phyloP scores from a whole-genome alignment of 1,140 invertebrate genomes.

The Andrena cerasifolii region DNA sequence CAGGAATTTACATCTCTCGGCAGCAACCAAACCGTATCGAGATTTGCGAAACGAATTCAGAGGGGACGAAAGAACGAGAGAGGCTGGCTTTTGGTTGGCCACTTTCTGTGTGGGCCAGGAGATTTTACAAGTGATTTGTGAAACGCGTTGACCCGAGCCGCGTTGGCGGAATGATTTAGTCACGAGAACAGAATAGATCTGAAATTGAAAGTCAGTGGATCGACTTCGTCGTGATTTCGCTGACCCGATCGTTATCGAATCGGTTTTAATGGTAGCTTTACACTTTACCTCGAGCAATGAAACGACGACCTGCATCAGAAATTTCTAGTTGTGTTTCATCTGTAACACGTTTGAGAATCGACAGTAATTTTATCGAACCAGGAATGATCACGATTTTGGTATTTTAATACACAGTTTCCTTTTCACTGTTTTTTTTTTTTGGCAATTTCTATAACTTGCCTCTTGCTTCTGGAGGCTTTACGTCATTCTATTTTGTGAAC shows the following conservation, averaged over 20 bases:
- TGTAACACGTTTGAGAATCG: background rate
- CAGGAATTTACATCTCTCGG: background rate
- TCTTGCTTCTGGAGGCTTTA: too few species aligned
- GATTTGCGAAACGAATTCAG: slow-evolving; percentile 20
- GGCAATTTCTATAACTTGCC: too few species aligned
- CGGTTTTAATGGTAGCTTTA: background rate
- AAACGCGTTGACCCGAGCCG: slow-evolving; percentile 17
- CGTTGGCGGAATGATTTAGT: slow-evolving; percentile 7
- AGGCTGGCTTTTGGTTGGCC: slow-evolving; percentile 12
- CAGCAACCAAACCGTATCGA: background rate
- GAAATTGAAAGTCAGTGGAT: slow-evolving; percentile 31
- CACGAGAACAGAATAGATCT: slow-evolving; percentile 1
- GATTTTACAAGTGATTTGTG: slow-evolving; percentile 46
- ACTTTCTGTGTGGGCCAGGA: slow-evolving; percentile 29
- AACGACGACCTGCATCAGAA: background rate
- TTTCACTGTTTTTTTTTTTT: too few species aligned
- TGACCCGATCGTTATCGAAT: slow-evolving; percentile 11
- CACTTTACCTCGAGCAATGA: background rate
- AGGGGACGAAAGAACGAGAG: background rate
- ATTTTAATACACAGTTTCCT: too few species aligned
- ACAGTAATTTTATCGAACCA: background rate
- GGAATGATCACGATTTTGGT: too few species aligned
- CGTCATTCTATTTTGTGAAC: too few species aligned
- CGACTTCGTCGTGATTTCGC: slow-evolving; percentile 1
- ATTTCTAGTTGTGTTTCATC: background rate